These are phyloP conservation scores for Drosophila kuntzei DNA, from an alignment of 2,888 invertebrate species.

Conservation along the genomic window DNA sequence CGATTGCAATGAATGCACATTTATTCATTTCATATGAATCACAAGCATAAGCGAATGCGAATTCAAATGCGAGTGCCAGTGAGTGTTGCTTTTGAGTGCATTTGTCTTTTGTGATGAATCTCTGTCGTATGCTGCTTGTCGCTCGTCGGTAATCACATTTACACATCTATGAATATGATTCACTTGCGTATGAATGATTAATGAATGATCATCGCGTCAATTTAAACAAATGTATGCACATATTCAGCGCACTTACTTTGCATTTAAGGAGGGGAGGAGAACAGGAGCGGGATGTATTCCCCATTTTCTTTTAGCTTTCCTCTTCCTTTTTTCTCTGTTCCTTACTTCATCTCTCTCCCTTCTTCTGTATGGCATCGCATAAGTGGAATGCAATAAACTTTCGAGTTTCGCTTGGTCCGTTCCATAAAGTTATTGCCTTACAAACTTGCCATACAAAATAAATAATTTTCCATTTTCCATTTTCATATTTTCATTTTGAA, in stretches of 20 bases:
- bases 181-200: constrained; percentile 65
- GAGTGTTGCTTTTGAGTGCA: constrained; percentile 13
- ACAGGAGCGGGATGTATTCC: constrained; percentile 8
- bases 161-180: constrained; percentile 47
- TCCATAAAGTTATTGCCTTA: constrained; percentile 50
- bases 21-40: constrained; percentile 25
- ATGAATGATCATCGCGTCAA: constrained; percentile 63
- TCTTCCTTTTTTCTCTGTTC: neutral
- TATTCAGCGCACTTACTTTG: constrained; percentile 13
- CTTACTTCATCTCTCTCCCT: neutral
- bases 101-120: constrained; percentile 14
- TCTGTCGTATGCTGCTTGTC: constrained; percentile 8
- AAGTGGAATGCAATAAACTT: constrained; percentile 75
- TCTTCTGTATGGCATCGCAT: constrained; percentile 6
- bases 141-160: constrained; percentile 26
- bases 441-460: constrained; percentile 49
- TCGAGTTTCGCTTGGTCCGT: constrained; percentile 36
- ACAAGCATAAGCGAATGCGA: constrained; percentile 11
- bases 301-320: constrained; percentile 6
- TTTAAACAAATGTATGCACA: constrained; percentile 49
- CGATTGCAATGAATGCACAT: constrained; percentile 16
- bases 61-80: neutral
- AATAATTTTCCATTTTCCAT: constrained; percentile 38
- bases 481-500: neutral
- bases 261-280: neutral